Conservation (phyloP, 2,113 vertebrate genomes). For the Nesoenas mayeri region DNA sequence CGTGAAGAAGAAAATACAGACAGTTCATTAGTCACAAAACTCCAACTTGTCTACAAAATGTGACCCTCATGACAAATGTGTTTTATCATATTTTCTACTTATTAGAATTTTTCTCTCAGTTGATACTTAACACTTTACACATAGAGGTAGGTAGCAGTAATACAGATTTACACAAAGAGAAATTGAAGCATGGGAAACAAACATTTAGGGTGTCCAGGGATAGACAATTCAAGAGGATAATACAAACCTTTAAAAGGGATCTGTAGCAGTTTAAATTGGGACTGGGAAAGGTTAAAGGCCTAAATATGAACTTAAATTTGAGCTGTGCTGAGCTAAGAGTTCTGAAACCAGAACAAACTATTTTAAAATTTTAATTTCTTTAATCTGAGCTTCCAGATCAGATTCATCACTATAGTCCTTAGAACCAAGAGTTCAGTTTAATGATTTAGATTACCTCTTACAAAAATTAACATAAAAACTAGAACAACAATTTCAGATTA, state of each 20-base stretch:
- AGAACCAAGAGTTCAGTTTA: not conserved
- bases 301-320: not conserved
- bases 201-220: not conserved
- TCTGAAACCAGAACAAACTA: not conserved
- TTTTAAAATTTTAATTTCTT: constrained; percentile 18
- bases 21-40: not conserved
- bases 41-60: not conserved
- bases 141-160: not conserved
- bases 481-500: constrained; percentile 30
- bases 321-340: not conserved
- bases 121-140: not conserved
- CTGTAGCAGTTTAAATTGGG: not conserved
- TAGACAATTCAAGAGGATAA: not conserved
- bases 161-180: not conserved
- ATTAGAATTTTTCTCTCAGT: not conserved
- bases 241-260: not conserved
- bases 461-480: constrained; percentile 33
- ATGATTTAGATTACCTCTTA: constrained; percentile 54
- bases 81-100: not conserved
- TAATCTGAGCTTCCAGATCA: not conserved
- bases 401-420: not conserved
- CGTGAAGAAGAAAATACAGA: not conserved
- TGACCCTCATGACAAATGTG: not conserved
- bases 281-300: not conserved
- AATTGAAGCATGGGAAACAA: not conserved